Percentiles rank a stretch among this genome's conserved stretches.
Conservation (phyloP, 2,113 vertebrate genomes). For the Amphiprion ocellaris region DNA sequence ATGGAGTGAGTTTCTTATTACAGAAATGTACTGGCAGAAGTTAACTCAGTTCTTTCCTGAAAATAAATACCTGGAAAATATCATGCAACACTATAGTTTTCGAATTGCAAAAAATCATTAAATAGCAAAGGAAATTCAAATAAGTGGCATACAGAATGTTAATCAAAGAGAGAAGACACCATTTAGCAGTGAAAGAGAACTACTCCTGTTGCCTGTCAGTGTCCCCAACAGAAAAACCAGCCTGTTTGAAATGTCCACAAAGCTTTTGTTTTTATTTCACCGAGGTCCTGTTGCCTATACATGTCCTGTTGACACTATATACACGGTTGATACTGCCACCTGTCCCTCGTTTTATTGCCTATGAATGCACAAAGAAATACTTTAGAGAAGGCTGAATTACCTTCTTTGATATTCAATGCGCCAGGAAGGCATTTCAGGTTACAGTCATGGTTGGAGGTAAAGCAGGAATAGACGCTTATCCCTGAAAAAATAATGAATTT, state of each 20-base stretch:
- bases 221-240: conserved; percentile 44
- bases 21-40: conserved; percentile 38
- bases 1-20: conserved; percentile 63
- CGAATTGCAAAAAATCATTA: background rate
- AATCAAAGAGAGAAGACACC: conserved; percentile 16
- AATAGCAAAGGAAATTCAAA: conserved; percentile 1
- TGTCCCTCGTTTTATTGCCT: conserved; percentile 69
- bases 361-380: conserved; percentile 59
- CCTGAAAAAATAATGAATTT: too few relatives aligned
- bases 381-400: conserved; percentile 38
- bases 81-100: background rate
- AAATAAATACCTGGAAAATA: conserved; percentile 6
- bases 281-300: conserved; percentile 81
- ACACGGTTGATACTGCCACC: conserved; percentile 76
- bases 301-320: conserved; percentile 84
- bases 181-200: conserved; percentile 11
- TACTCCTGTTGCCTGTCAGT: conserved; percentile 26
- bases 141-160: background rate
- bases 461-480: background rate
- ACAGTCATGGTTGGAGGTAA: background rate
- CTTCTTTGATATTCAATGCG: conserved; percentile 41
- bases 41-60: conserved; percentile 20
- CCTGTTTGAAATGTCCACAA: conserved; percentile 85
- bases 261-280: conserved; percentile 80
- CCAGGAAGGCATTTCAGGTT: background rate